Conservation (phyloP, 2,797 vertebrate species). For the Cryptoblepharus egeriae region DNA sequence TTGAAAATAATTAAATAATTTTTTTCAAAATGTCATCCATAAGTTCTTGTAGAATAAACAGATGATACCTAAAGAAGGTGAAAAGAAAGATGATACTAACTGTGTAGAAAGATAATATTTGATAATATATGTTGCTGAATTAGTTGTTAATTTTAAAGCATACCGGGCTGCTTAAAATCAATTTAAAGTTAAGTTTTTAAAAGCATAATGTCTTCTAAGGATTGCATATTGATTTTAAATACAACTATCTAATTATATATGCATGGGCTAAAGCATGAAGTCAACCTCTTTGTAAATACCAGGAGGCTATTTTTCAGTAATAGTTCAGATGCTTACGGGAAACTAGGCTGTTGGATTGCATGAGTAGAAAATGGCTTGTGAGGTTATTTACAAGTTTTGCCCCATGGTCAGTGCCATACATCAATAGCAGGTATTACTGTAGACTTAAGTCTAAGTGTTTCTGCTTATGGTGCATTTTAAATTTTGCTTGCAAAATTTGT, state of each 20-base stretch:
- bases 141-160: constrained; percentile 83
- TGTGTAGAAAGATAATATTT: constrained; percentile 65
- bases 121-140: constrained; percentile 70
- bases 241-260: constrained; percentile 86
- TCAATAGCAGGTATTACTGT: constrained; percentile 82
- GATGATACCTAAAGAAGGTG: not conserved
- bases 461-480: constrained; percentile 79
- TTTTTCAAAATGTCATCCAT: constrained; percentile 31
- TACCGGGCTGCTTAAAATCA: constrained; percentile 86
- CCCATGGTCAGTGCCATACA: constrained; percentile 79
- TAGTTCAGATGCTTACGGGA: constrained; percentile 84
- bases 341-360: constrained; percentile 77
- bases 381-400: constrained; percentile 86
- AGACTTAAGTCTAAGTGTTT: constrained; percentile 80
- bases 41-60: constrained; percentile 47
- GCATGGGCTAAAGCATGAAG: constrained; percentile 84
- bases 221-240: constrained; percentile 87
- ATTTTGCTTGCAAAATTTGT: constrained; percentile 73
- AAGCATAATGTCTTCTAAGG: constrained; percentile 85
- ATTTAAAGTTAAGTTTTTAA: constrained; percentile 85
- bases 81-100: constrained; percentile 64
- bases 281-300: constrained; percentile 85
- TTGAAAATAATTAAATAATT: no score
- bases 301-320: constrained; percentile 85
- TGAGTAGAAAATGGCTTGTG: constrained; percentile 79